Base-by-base conservation (phyloP, 1,140 invertebrate species). In the Ceratina australensis region DNA sequence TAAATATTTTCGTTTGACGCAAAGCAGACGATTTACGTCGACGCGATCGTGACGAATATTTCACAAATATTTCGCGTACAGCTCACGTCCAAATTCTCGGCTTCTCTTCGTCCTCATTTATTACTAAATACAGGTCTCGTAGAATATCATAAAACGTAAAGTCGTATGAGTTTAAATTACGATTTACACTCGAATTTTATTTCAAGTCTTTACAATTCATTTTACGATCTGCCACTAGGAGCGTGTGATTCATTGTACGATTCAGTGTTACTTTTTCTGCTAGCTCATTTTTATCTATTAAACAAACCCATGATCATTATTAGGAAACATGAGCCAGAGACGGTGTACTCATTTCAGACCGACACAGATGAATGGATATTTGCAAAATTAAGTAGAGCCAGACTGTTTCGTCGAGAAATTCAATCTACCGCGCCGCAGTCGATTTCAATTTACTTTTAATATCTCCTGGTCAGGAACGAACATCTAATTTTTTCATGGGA, bases 371-470 rank as follows among this genome's bases (percentile, higher is more conserved):
- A 57, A 42, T 16, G 26, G 49, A 52, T n/a, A n/a, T 57, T 52
- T 54, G 28, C 50, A 33, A 33, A 56, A 56, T 56, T 42, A 69
- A 54, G 18, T 24, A 10, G 10, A 67, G 22, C 10, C 16, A 1
- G 5, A n/a, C n/a, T n/a, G n/a, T n/a, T n/a, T n/a, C n/a, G n/a
- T n/a, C n/a, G n/a, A n/a, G n/a, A n/a, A n/a, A n/a, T n/a, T n/a
- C n/a, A n/a, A n/a, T n/a, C n/a, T n/a, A n/a, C n/a, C n/a, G n/a
- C n/a, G n/a, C n/a, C n/a, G n/a, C n/a, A 10, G 49, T 24, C 47
- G 24, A 54, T 3, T 67, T 54, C 15, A 33, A 67, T 67, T 64
- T 64, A 64, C 63, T 47, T 47, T 64, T 64, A 64, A 64, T 42
- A 13, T 64, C 26, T 16, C 28, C 12, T 7, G 0, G 54, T 22